Percentiles rank a stretch among this genome's conserved stretches.
Conservation (phyloP, 2,797 vertebrate genomes). For the Micropoecilia bifurca region DNA sequence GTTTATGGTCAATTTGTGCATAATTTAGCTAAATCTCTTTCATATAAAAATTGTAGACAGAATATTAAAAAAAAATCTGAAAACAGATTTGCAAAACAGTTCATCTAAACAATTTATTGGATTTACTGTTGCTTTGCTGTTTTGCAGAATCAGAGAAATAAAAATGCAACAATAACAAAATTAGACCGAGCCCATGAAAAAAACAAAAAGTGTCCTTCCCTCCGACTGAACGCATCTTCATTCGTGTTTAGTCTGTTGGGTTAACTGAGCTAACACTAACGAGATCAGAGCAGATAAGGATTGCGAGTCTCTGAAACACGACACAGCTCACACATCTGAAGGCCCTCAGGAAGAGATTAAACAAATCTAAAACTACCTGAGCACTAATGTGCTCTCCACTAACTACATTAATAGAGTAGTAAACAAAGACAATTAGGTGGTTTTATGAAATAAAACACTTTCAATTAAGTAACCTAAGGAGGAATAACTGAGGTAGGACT, state of each 20-base stretch:
- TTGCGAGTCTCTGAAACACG: slow-evolving; percentile 37
- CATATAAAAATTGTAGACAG: background rate
- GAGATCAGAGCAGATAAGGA: slow-evolving; percentile 72
- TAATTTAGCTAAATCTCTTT: slow-evolving; percentile 1
- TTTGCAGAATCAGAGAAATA: background rate
- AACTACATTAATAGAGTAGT: background rate
- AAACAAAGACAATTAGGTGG: background rate
- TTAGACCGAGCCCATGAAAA: background rate
- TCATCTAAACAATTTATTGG: background rate
- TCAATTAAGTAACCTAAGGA: background rate
- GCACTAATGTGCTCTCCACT: background rate
- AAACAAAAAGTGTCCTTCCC: background rate
- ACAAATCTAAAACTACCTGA: slow-evolving; percentile 1
- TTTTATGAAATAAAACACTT: background rate
- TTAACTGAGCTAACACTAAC: slow-evolving; percentile 53
- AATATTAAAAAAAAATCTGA: slow-evolving; percentile 2
- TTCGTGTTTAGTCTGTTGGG: slow-evolving; percentile 24
- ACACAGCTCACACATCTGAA: slow-evolving; percentile 22
- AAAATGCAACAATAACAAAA: slow-evolving; percentile 2
- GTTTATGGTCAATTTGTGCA: background rate
- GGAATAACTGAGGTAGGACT: slow-evolving; percentile 11
- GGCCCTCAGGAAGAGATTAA: slow-evolving; percentile 6
- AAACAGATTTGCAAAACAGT: background rate
- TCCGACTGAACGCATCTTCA: slow-evolving; percentile 7
- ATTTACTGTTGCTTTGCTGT: background rate